phyloP scores from a whole-genome alignment of 2,113 vertebrate species.

The Coracopsis vasa region DNA sequence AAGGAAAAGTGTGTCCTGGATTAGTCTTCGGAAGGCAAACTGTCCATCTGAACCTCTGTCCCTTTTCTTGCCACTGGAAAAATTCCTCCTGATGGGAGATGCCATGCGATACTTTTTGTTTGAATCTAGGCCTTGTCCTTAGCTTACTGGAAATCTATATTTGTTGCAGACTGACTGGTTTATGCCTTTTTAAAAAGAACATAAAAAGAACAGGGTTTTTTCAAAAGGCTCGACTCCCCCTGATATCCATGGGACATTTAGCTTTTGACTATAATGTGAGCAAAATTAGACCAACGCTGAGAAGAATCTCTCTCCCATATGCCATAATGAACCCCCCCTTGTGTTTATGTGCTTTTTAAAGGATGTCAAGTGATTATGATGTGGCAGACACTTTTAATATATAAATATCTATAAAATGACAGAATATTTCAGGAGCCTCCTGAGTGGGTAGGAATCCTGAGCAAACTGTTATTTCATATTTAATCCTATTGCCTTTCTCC shows the following conservation, averaged over 20 bases:
- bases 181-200: neutral
- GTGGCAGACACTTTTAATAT: constrained; percentile 32
- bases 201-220: neutral
- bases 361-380: constrained; percentile 30
- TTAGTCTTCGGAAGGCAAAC: neutral
- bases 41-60: neutral
- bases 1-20: neutral
- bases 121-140: neutral
- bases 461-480: constrained; percentile 25
- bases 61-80: neutral
- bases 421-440: constrained; percentile 20
- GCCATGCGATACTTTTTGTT: neutral
- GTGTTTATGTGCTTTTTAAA: constrained; percentile 57
- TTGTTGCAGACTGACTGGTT: neutral
- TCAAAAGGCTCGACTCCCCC: neutral
- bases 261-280: constrained; percentile 6
- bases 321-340: neutral
- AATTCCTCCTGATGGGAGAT: neutral
- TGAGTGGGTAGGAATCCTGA: constrained; percentile 24
- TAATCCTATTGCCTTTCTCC: constrained; percentile 40
- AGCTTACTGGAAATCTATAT: neutral
- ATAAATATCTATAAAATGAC: constrained; percentile 40
- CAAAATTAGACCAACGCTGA: constrained; percentile 36
- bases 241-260: constrained; percentile 28
- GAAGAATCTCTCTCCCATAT: constrained; percentile 24